Base-by-base conservation (phyloP, 2,113 vertebrate genomes). In the Eolophus roseicapilla region DNA sequence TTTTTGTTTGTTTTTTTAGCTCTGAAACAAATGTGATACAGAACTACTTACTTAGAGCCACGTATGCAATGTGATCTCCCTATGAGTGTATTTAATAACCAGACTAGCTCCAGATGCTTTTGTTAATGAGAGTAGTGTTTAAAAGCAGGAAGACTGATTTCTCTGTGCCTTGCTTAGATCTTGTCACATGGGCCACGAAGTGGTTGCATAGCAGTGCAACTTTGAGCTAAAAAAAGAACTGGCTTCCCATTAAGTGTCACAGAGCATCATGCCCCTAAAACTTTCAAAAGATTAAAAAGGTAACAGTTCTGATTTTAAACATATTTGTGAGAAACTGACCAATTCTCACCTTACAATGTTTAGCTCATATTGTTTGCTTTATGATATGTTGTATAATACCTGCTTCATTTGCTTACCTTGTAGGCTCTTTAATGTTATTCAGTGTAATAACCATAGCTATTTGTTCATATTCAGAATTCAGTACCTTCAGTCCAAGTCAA, bases 51-150 rank as follows among this genome's bases (percentile, higher is more conserved):
- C 29, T 80, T 67, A 82, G 71, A 70, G 68, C 75, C 35, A 44
- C 1, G 3, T 35, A 92, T 31, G 70, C 55, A 8, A 6, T 59
- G 50, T 53, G 65, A 88, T 94, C n/a, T 95, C 57, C 24, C 33
- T 35, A 6, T 44, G 41, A 69, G 13, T 37, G 21, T 59, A 43
- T 94, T 88, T 77, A 77, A 92, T 67, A 82, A 70, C 60, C 63
- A 95, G 93, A 95, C 88, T 83, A 88, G 55, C 50, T 95, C 94
- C 90, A 97, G 92, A 96, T 97, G 93, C 76, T 96, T 88, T 90
- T 90, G 63, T 63, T 90, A 93, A 87, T 80, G 44, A 86, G 52
- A 82, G n/a, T 82, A 43, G n/a, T 80, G 50, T 75, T 75, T 89
- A 90, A 92, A 93, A 88, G 33, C 9, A 11, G 57, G 63, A 80